Percentiles rank a stretch among this genome's conserved stretches.
Evolutionary conservation across 2,888 invertebrate species (phyloP).

Genomic region (Hemithea aestivaria): DNA sequence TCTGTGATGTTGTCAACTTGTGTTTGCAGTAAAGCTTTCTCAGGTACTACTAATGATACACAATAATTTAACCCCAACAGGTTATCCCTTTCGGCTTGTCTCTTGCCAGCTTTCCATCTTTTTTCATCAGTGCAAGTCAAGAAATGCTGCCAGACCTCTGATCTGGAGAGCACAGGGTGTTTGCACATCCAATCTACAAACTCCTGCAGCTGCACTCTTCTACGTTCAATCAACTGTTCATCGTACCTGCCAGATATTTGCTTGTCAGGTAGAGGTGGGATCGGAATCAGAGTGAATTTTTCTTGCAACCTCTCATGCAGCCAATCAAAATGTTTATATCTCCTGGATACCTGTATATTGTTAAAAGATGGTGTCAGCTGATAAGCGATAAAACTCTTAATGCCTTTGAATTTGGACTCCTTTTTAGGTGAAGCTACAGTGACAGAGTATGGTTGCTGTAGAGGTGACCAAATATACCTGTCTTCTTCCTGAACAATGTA

Average conservation of each 20-base stretch:
- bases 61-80: constrained; percentile 94
- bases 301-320: constrained; percentile 94
- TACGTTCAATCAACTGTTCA: constrained; percentile 96
- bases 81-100: constrained; percentile 96
- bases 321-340: constrained; percentile 99
- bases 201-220: constrained; percentile 95
- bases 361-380: constrained; percentile 97
- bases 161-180: constrained; percentile 95
- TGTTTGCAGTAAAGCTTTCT: constrained; percentile 85
- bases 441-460: constrained; percentile 87
- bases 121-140: constrained; percentile 98
- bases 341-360: constrained; percentile 93
- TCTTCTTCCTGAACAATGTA: constrained; percentile 86
- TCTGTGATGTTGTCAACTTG: constrained; percentile 91
- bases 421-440: constrained; percentile 97
- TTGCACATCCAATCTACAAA: constrained; percentile 98
- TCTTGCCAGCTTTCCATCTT: constrained; percentile 97
- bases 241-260: constrained; percentile 98
- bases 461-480: constrained; percentile 87
- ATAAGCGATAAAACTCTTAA: constrained; percentile 98
- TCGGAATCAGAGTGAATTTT: constrained; percentile 96
- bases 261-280: constrained; percentile 98
- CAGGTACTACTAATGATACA: constrained; percentile 91
- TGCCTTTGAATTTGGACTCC: constrained; percentile 97
- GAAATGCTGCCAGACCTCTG: constrained; percentile 98